Base-by-base conservation (phyloP, 2,888 invertebrate genomes). In the Ptychoptera contaminata region DNA sequence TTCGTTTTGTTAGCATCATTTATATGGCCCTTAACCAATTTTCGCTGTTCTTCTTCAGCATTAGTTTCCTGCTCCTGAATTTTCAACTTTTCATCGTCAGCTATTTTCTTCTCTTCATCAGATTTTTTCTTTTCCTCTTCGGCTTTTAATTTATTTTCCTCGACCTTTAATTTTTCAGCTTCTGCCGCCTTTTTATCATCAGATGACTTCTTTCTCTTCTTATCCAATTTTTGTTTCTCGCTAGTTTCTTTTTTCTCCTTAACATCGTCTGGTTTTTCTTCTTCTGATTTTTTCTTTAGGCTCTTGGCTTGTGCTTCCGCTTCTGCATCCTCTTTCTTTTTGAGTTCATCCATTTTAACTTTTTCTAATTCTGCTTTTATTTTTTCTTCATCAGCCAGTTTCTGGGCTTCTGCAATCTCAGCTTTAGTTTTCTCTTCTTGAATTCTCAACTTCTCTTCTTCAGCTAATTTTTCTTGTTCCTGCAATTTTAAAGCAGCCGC, bases 391-490 rank as follows among this genome's bases (percentile, higher is more conserved):
- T 44, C 42, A 39, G 35, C 44, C 15, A 41, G 31, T 36, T 43
- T 36, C 16, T 47, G 40, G 12, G 44, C 46, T 37, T 49, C 43
- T 45, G 49, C 45, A 23, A 48, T 41, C 8, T 32, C n/a, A 9
- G 9, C 9, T 32, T 9, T 32, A 11, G 9, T 32, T n/a, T 32
- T 32, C 11, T 51, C 53, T 35, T 50, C 53, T 2, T 47, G 40
- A 30, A 60, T 54, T 14, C 56, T 45, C 44, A 58, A 54, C n/a
- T 56, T 53, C 12, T 59, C 61, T 39, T 52, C 47, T 42, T 67
- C 59, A 34, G 68, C 54, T 16, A 67, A 49, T 46, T 16, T 58
- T 57, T 16, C 67, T 50, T 3, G 4, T 43, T 37, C 42, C 23
- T 15, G 35, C 11, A 30, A 30, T 44, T 32, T 42, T 48, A 44